Conservation (phyloP, 2,113 vertebrate genomes). For the Hypomesus transpacificus region DNA sequence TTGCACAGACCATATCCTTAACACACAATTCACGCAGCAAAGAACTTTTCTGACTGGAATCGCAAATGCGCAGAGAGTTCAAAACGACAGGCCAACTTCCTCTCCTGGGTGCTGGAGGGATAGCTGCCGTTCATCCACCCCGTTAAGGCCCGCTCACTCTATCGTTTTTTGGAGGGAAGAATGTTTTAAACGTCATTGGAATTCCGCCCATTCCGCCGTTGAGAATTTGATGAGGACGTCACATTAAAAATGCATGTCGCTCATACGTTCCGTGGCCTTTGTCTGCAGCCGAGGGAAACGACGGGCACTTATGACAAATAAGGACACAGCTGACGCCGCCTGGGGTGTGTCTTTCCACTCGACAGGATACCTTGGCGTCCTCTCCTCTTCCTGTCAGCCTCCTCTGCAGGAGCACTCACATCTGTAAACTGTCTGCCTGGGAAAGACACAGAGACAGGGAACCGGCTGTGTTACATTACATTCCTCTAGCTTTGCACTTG, state of each 20-base stretch:
- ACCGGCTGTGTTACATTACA: no score
- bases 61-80: no score
- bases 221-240: conserved; percentile 64
- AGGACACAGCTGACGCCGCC: conserved; percentile 51
- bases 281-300: conserved; percentile 59
- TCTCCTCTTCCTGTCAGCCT: conserved; percentile 20
- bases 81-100: no score
- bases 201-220: conserved; percentile 59
- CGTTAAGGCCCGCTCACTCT: conserved; percentile 4
- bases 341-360: conserved; percentile 41
- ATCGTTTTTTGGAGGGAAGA: conserved; percentile 47
- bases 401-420: conserved; percentile 18
- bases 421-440: conserved; percentile 36
- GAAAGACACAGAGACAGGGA: no score
- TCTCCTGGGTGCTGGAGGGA: conserved; percentile 5
- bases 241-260: conserved; percentile 72
- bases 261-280: conserved; percentile 64
- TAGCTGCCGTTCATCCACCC: conserved; percentile 40
- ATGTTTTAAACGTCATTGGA: conserved; percentile 48
- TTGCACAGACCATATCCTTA: no score
- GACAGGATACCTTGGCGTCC: conserved; percentile 48
- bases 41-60: no score
- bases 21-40: no score
- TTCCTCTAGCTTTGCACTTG: no score
- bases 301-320: conserved; percentile 65